Percentiles rank a stretch among this genome's conserved stretches.
phyloP scores from a whole-genome alignment of 2,888 invertebrate genomes.

The Drosophila putrida region DNA sequence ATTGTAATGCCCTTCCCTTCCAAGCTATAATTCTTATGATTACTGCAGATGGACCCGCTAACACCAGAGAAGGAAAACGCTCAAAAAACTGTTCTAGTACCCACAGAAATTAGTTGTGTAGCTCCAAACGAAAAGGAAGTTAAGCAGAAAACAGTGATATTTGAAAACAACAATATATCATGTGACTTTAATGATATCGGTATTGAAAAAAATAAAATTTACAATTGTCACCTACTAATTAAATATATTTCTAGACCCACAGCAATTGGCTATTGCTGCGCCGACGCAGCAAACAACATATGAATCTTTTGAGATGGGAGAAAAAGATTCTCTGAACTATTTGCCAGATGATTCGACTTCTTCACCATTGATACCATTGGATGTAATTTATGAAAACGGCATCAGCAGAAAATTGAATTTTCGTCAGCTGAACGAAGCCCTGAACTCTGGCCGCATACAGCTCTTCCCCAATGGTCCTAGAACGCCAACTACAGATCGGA shows the following conservation, averaged over 20 bases:
- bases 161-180: slow-evolving; percentile 38
- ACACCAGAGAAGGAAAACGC: neutral
- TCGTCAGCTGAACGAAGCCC: slow-evolving; percentile 73
- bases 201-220: slow-evolving; percentile 3
- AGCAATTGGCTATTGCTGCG: neutral
- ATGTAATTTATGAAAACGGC: slow-evolving; percentile 54
- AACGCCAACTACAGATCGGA: slow-evolving; percentile 54
- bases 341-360: slow-evolving; percentile 39
- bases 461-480: slow-evolving; percentile 67
- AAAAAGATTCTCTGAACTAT: slow-evolving; percentile 30
- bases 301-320: slow-evolving; percentile 21
- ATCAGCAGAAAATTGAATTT: slow-evolving; percentile 63
- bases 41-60: slow-evolving; percentile 17
- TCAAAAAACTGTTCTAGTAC: slow-evolving; percentile 5
- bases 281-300: neutral
- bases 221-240: neutral
- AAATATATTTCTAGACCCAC: slow-evolving; percentile 22
- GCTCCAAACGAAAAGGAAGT: neutral
- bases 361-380: slow-evolving; percentile 66
- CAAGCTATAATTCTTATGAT: neutral
- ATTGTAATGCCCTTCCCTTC: neutral
- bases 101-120: slow-evolving; percentile 22
- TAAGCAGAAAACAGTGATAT: slow-evolving; percentile 34
- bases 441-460: slow-evolving; percentile 73
- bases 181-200: slow-evolving; percentile 46